Evolutionary conservation across 1,140 invertebrate species (phyloP).

Genomic region (Saccostrea echinata): DNA sequence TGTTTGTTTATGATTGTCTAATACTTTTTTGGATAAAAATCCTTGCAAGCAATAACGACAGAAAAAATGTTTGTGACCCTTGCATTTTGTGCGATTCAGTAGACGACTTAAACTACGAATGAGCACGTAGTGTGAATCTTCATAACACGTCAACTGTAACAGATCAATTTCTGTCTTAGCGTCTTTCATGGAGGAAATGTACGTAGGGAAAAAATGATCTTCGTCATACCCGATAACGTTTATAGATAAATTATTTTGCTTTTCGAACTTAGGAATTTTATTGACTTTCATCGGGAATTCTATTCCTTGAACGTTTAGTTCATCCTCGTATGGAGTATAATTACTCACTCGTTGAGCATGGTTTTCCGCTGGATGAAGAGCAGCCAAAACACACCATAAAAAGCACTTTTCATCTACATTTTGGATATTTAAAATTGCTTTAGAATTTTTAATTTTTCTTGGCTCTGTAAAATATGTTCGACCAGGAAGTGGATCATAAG

Average conservation of each 20-base stretch:
- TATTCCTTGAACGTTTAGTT: slow-evolving; percentile 29
- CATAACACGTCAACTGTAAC: not conserved
- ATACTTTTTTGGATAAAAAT: not conserved
- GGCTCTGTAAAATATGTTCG: not conserved
- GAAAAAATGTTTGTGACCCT: not conserved
- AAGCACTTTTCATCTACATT: slow-evolving; percentile 51
- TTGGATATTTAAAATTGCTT: slow-evolving; percentile 20
- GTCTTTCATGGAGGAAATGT: not conserved
- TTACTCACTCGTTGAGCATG: slow-evolving; percentile 31
- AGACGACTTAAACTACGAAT: not conserved
- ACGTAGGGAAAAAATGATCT: not conserved
- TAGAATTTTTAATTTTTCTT: not conserved
- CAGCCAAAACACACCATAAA: slow-evolving; percentile 51
- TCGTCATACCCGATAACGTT: not conserved
- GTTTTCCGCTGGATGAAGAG: slow-evolving; percentile 47
- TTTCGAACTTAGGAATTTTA: slow-evolving; percentile 4
- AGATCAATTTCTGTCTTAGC: not conserved
- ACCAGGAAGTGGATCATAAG: not conserved
- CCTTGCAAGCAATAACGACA: not conserved
- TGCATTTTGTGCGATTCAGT: not conserved
- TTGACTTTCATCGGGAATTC: not conserved
- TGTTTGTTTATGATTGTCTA: not conserved
- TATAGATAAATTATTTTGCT: not conserved
- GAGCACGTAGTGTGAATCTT: not conserved
- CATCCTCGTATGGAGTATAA: slow-evolving; percentile 42